Evolutionary conservation across 2,113 vertebrate genomes (phyloP).

Genomic region (Scolopax mira): DNA sequence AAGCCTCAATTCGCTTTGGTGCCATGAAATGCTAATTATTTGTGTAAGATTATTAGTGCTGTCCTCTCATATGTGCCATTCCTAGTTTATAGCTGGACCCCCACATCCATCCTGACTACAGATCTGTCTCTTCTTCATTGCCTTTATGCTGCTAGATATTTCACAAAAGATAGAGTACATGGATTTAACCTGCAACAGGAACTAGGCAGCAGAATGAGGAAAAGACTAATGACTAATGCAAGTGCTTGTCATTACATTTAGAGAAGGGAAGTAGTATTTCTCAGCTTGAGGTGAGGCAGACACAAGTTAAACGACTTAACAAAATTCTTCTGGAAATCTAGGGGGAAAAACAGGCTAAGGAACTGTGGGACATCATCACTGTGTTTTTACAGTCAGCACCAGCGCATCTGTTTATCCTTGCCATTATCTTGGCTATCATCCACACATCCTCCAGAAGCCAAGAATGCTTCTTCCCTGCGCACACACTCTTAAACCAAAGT

Average conservation of each 20-base stretch:
- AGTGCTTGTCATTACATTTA: background rate
- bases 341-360: background rate
- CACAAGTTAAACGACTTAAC: background rate
- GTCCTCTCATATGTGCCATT: background rate
- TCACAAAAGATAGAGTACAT: background rate
- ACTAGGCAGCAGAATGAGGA: background rate
- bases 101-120: background rate
- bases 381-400: background rate
- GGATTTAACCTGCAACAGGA: background rate
- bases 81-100: background rate
- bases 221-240: background rate
- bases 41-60: background rate
- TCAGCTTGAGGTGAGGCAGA: background rate
- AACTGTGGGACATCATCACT: background rate
- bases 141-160: background rate
- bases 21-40: background rate
- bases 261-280: background rate
- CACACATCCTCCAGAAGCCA: background rate
- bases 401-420: background rate
- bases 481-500: background rate
- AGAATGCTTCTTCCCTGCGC: background rate
- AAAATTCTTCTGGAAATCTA: background rate
- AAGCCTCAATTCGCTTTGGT: background rate
- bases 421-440: accelerated
- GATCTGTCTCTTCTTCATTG: background rate